A percentile compares a stretch with the other conserved stretches of the same genome.
phyloP scores from a whole-genome alignment of 2,113 vertebrate species.

The Aythya baeri region DNA sequence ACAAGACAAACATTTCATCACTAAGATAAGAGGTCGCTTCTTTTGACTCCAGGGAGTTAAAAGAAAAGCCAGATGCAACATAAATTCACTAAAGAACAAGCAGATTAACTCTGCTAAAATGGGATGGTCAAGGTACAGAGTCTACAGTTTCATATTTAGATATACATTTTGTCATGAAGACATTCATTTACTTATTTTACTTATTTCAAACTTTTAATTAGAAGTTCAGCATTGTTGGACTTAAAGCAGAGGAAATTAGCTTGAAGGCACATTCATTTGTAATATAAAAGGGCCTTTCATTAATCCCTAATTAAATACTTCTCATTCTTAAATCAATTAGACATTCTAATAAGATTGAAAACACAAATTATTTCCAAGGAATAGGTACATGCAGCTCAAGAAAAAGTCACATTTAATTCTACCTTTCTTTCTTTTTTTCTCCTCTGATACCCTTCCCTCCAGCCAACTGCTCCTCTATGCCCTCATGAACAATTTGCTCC shows the following conservation, averaged over 20 bases:
- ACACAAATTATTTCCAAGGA: background rate
- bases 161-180: background rate
- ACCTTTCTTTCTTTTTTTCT: background rate
- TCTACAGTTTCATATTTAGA: background rate
- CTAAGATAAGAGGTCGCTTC: background rate
- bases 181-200: background rate
- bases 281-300: constrained; percentile 40
- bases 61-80: background rate
- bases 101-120: background rate
- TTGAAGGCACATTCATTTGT: background rate
- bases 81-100: background rate
- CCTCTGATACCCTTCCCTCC: background rate
- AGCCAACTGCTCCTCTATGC: background rate
- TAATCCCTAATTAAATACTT: constrained; percentile 48
- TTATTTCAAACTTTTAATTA: constrained; percentile 17
- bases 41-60: background rate
- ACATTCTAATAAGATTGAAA: constrained; percentile 18
- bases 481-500: background rate
- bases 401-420: background rate
- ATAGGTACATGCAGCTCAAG: background rate
- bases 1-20: background rate
- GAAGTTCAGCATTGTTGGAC: background rate
- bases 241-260: constrained; percentile 7
- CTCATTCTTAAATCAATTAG: constrained; percentile 10
- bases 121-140: background rate